Conservation (phyloP, 1,140 invertebrate genomes). For the Drosophila truncata region DNA sequence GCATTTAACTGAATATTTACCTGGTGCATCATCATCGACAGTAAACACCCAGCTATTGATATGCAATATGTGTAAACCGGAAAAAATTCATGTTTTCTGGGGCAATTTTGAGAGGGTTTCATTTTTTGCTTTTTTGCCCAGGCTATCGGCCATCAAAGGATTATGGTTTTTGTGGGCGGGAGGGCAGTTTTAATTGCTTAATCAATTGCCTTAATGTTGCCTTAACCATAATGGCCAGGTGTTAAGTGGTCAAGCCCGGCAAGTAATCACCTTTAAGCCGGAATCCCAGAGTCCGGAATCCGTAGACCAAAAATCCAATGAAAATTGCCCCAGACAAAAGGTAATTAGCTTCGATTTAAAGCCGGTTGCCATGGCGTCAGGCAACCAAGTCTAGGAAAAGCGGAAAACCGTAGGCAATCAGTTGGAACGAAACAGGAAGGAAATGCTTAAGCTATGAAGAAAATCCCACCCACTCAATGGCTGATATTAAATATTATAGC, state of each 20-base stretch:
- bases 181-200: slow-evolving; percentile 43
- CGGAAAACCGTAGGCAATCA: slow-evolving; percentile 52
- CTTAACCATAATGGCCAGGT: slow-evolving; percentile 26
- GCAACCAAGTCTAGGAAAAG: not conserved
- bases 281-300: too few species aligned
- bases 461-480: not conserved
- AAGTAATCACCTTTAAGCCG: slow-evolving; percentile 20
- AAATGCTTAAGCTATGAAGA: slow-evolving; percentile 70
- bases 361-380: slow-evolving; percentile 21
- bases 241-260: slow-evolving; percentile 18
- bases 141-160: not conserved
- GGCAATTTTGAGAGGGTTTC: not conserved
- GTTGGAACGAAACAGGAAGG: slow-evolving; percentile 55
- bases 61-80: not conserved
- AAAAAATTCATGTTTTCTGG: not conserved
- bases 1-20: not conserved
- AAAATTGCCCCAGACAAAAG: not conserved
- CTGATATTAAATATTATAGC: slow-evolving; percentile 49
- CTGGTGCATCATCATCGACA: not conserved
- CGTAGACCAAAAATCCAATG: not conserved
- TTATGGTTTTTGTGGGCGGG: slow-evolving; percentile 23
- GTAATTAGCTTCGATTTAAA: slow-evolving; percentile 33
- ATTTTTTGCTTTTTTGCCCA: not conserved
- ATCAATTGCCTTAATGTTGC: slow-evolving; percentile 53
- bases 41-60: not conserved